Evolutionary conservation across 2,888 invertebrate genomes (phyloP).

Genomic region (Zygothrica quintamaculata): DNA sequence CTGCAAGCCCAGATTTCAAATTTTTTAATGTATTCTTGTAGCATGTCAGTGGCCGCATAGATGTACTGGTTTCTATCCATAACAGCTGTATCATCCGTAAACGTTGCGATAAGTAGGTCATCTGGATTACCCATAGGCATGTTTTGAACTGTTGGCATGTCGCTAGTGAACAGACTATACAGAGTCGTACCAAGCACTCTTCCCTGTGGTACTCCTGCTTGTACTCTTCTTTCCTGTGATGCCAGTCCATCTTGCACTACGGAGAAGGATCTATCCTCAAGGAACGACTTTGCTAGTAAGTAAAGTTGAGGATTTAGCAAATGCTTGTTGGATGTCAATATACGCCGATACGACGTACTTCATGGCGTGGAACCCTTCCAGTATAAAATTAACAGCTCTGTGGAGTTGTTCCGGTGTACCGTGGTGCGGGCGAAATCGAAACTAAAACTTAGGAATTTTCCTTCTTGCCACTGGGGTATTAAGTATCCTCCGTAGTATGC

Average conservation of each 20-base stretch:
- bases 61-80: too few relatives aligned
- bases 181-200: too few relatives aligned
- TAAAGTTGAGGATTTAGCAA: neutral
- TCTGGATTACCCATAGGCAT: too few relatives aligned
- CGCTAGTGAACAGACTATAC: too few relatives aligned
- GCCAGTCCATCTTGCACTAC: too few relatives aligned
- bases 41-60: neutral
- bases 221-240: neutral
- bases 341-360: too few relatives aligned
- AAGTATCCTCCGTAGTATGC: neutral
- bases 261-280: neutral
- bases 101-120: too few relatives aligned
- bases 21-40: neutral
- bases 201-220: conserved; percentile 1
- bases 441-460: neutral
- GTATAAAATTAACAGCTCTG: neutral
- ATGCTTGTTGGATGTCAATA: too few relatives aligned
- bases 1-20: neutral
- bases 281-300: neutral
- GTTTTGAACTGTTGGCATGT: too few relatives aligned
- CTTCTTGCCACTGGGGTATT: neutral
- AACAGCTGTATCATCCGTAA: too few relatives aligned
- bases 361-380: neutral
- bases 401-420: neutral
- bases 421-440: neutral